These are phyloP conservation scores for Stichodactyla helianthus DNA, from an alignment of 64 coral and sea anemone species.

Conservation along the genomic window DNA sequence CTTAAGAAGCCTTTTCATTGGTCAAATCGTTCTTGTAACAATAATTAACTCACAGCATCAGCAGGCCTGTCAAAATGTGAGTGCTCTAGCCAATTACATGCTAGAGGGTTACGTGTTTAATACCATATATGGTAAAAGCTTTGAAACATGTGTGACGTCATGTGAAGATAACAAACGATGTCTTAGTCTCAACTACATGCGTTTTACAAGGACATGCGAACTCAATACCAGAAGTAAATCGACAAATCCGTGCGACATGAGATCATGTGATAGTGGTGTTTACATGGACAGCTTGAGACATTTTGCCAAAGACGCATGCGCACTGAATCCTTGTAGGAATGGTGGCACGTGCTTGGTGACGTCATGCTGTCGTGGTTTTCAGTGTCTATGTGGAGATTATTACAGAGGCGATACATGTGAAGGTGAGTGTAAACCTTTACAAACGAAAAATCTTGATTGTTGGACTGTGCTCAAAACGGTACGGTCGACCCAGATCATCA, in stretches of 20 bases:
- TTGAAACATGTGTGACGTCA: conserved; percentile 38
- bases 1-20: background rate
- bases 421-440: background rate
- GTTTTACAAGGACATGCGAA: conserved; percentile 14
- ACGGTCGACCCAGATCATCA: no score
- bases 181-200: conserved; percentile 63
- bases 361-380: conserved; percentile 20
- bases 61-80: conserved; percentile 32
- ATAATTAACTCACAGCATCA: background rate
- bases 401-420: conserved; percentile 21
- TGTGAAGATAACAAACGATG: conserved; percentile 53
- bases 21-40: background rate
- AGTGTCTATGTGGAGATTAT: conserved; percentile 20
- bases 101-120: conserved; percentile 33
- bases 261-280: background rate
- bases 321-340: conserved; percentile 27
- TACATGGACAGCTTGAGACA: conserved; percentile 46
- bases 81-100: conserved; percentile 39
- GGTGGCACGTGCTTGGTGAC: conserved; percentile 20
- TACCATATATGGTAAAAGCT: conserved; percentile 45
- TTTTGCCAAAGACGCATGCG: conserved; percentile 24
- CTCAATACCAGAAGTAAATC: conserved; percentile 15
- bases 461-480: no score
- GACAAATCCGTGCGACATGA: background rate
- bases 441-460: no score